Conservation (phyloP, 2,888 invertebrate genomes). For the Rhagonycha fulva region DNA sequence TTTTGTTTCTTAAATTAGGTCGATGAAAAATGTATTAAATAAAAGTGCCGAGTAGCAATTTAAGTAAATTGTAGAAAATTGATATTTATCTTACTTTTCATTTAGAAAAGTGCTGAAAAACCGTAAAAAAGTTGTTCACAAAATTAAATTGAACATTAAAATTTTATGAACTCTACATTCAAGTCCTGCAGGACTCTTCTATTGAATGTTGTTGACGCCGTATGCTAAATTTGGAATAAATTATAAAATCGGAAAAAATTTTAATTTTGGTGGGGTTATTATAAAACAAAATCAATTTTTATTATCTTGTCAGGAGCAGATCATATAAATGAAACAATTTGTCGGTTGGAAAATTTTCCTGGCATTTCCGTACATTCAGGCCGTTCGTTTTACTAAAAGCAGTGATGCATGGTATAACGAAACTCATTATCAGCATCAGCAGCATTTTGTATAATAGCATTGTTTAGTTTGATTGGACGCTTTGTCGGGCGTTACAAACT, state of each 20-base stretch:
- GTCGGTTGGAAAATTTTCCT: conserved; percentile 8
- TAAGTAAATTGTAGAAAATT: background rate
- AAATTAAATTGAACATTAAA: background rate
- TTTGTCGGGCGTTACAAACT: background rate
- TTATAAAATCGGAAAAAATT: background rate
- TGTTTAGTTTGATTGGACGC: conserved; percentile 1
- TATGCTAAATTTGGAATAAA: background rate
- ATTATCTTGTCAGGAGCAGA: background rate
- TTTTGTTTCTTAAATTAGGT: background rate
- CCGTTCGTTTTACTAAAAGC: conserved; percentile 3
- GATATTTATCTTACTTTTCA: background rate
- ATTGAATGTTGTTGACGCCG: background rate
- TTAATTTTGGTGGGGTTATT: background rate
- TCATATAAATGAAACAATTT: conserved; percentile 15
- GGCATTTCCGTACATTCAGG: background rate
- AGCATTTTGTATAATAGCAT: conserved; percentile 13
- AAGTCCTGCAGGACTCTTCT: background rate
- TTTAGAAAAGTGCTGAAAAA: background rate
- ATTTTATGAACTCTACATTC: background rate
- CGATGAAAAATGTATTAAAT: background rate
- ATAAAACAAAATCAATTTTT: background rate
- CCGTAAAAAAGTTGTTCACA: background rate
- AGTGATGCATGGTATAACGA: conserved; percentile 12
- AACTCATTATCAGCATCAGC: conserved; percentile 13
- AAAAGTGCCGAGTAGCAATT: background rate